These are phyloP conservation scores for Pachliopta kotzebuea DNA, from an alignment of 2,888 invertebrate species.

Conservation along the genomic window DNA sequence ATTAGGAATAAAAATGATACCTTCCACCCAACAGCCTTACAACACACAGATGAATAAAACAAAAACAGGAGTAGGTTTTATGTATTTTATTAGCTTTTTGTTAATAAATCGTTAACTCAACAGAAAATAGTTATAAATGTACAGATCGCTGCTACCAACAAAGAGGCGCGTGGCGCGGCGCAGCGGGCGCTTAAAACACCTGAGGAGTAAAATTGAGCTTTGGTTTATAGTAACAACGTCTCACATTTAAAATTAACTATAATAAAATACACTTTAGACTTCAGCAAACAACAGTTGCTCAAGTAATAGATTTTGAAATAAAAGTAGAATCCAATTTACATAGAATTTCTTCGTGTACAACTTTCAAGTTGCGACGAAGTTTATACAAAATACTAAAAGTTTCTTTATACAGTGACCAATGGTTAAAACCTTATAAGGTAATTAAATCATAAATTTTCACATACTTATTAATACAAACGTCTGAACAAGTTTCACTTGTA, in stretches of 20 bases:
- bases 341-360: not conserved
- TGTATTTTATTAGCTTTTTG: slow-evolving; percentile 71
- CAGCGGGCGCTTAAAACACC: slow-evolving; percentile 17
- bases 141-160: slow-evolving; percentile 44
- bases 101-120: slow-evolving; percentile 71
- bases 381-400: not conserved
- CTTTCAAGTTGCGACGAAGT: slow-evolving; percentile 11
- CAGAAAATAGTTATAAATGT: slow-evolving; percentile 60
- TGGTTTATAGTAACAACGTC: slow-evolving; percentile 45
- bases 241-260: slow-evolving; percentile 17
- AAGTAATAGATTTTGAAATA: not conserved
- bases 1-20: no score
- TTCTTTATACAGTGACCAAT: not conserved
- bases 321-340: not conserved
- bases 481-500: slow-evolving; percentile 7
- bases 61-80: slow-evolving; percentile 41
- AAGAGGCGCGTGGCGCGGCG: slow-evolving; percentile 6
- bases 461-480: slow-evolving; percentile 1
- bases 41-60: slow-evolving; percentile 29
- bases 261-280: not conserved
- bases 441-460: not conserved
- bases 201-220: slow-evolving; percentile 55
- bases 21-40: no score
- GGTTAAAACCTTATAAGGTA: not conserved
- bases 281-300: slow-evolving; percentile 3